These are phyloP conservation scores for Rhinella marina DNA, from an alignment of 2,797 vertebrate genomes.

Conservation along the genomic window DNA sequence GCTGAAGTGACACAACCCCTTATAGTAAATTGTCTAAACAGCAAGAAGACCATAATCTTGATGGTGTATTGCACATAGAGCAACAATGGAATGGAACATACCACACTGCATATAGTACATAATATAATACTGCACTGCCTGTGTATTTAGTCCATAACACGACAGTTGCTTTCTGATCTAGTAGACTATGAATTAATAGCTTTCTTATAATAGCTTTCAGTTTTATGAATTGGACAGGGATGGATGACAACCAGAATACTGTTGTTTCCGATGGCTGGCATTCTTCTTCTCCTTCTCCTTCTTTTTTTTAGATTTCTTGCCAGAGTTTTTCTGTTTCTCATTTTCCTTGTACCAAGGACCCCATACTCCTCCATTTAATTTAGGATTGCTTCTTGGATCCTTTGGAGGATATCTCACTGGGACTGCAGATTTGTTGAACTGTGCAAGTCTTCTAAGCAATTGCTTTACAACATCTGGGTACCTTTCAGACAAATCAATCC, in stretches of 20 bases:
- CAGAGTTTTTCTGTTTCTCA: slow-evolving; percentile 74
- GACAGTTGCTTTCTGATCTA: background rate
- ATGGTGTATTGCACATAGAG: background rate
- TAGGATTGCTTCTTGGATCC: slow-evolving; percentile 93
- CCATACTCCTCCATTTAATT: slow-evolving; percentile 94
- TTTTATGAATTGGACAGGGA: slow-evolving; percentile 53
- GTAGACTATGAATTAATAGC: background rate
- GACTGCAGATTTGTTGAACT: slow-evolving; percentile 91
- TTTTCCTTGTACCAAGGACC: slow-evolving; percentile 93
- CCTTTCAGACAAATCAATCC: slow-evolving; percentile 86
- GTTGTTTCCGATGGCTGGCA: slow-evolving; percentile 61
- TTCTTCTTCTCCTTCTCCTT: slow-evolving; percentile 70
- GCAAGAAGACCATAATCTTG: background rate
- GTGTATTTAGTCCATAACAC: slow-evolving; percentile 1
- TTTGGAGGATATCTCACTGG: slow-evolving; percentile 92
- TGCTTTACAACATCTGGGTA: slow-evolving; percentile 90
- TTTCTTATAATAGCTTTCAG: background rate
- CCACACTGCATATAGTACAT: background rate
- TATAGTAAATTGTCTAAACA: background rate
- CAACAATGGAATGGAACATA: background rate
- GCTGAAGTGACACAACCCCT: too few relatives aligned
- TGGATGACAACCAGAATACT: slow-evolving; percentile 63
- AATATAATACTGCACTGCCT: background rate
- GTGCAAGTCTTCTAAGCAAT: slow-evolving; percentile 84
- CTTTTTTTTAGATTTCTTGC: slow-evolving; percentile 73